Conservation (phyloP, 2,888 invertebrate genomes). For the Synanthedon vespiformis region DNA sequence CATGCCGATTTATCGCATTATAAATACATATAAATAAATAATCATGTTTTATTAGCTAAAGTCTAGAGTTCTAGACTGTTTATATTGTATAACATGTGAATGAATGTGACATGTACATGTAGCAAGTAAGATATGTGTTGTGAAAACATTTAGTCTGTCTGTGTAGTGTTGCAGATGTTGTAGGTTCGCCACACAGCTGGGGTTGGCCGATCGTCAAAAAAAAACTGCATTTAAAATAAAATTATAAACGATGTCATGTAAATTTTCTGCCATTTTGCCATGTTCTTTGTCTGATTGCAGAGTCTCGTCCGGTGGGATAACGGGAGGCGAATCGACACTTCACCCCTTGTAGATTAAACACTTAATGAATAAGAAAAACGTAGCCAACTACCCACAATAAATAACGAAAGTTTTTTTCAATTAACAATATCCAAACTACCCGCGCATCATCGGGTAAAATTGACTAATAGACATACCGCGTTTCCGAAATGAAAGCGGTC, state of each 20-base stretch:
- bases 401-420: conserved; percentile 21
- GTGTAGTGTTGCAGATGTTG: conserved; percentile 68
- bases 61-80: no score
- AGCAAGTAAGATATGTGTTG: conserved; percentile 9
- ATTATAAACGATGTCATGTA: conserved; percentile 11
- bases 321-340: conserved; percentile 29
- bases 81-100: background rate
- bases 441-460: no score
- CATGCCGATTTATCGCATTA: no score
- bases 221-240: no score
- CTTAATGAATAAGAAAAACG: conserved; percentile 28
- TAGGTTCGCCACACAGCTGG: conserved; percentile 46
- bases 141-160: conserved; percentile 46
- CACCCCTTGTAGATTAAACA: conserved; percentile 39
- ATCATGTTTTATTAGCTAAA: no score
- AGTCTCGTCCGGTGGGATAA: conserved; percentile 27
- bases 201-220: conserved; percentile 39
- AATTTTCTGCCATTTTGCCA: conserved; percentile 47
- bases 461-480: no score
- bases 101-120: background rate
- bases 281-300: conserved; percentile 65
- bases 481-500: no score
- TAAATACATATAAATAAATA: no score
- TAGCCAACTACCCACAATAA: conserved; percentile 27
- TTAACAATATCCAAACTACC: background rate